These are phyloP conservation scores for Chanos chanos DNA, from an alignment of 2,797 vertebrate genomes.

Conservation along the genomic window DNA sequence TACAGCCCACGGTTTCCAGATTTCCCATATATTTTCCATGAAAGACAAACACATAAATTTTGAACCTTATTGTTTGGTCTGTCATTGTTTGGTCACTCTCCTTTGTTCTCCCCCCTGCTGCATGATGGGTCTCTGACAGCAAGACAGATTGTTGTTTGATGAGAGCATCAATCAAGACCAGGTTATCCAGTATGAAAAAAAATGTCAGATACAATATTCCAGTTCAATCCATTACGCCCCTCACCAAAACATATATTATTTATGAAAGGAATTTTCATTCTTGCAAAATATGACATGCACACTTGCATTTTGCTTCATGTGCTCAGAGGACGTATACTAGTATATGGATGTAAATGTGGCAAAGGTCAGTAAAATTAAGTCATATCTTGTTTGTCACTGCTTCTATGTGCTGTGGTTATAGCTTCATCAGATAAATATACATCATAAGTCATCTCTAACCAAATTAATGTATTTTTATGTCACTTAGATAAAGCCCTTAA, in stretches of 20 bases:
- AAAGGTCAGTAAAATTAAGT: not conserved
- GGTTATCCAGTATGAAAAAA: slow-evolving; percentile 38
- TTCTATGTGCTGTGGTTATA: not conserved
- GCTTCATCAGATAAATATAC: not conserved
- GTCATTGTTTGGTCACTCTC: slow-evolving; percentile 41
- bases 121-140: slow-evolving; percentile 41
- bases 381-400: not conserved
- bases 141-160: slow-evolving; percentile 50
- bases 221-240: slow-evolving; percentile 16
- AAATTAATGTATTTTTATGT: too few relatives aligned
- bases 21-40: not conserved
- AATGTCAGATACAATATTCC: slow-evolving; percentile 20
- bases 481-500: too few relatives aligned
- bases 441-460: too few relatives aligned
- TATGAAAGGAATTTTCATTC: not conserved
- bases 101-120: slow-evolving; percentile 26
- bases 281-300: not conserved
- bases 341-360: not conserved
- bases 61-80: slow-evolving; percentile 10
- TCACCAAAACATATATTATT: slow-evolving; percentile 25
- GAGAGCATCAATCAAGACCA: slow-evolving; percentile 50
- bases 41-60: slow-evolving; percentile 33
- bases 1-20: not conserved
- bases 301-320: not conserved
- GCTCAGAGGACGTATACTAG: not conserved